phyloP scores from a whole-genome alignment of 2,113 vertebrate genomes.

The human (Homo sapiens) region DNA sequence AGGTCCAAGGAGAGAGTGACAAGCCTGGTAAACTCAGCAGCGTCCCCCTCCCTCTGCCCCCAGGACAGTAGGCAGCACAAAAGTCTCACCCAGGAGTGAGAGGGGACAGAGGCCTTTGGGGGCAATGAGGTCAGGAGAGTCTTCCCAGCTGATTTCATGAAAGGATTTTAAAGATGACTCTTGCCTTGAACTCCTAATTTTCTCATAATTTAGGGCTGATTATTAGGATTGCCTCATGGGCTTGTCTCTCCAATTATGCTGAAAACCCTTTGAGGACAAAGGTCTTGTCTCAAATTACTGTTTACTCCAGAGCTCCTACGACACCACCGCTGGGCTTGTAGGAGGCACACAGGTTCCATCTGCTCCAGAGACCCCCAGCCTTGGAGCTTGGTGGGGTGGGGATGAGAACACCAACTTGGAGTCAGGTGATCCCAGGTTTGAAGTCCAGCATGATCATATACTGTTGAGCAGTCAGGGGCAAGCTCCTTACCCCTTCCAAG shows the following conservation, averaged over 20 bases:
- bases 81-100: background rate
- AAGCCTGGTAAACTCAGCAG: background rate
- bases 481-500: accelerated
- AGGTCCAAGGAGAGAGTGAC: background rate
- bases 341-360: accelerated
- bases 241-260: background rate
- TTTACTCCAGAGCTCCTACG: background rate
- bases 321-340: background rate
- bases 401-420: background rate
- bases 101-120: background rate
- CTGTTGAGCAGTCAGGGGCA: accelerated
- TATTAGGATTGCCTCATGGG: background rate
- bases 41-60: accelerated
- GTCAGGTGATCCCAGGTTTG: background rate
- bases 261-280: background rate
- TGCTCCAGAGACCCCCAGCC: background rate
- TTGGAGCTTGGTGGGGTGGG: background rate
- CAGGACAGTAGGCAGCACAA: background rate
- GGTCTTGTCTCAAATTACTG: background rate
- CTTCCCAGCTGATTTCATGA: background rate
- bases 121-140: background rate
- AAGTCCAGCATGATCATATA: accelerated
- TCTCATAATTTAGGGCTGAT: background rate
- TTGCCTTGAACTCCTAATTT: background rate
- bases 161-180: background rate